Percentiles rank a stretch among this genome's conserved stretches.
phyloP scores from a whole-genome alignment of 92 coral and sea anemone species.

The Phenganax marumi region DNA sequence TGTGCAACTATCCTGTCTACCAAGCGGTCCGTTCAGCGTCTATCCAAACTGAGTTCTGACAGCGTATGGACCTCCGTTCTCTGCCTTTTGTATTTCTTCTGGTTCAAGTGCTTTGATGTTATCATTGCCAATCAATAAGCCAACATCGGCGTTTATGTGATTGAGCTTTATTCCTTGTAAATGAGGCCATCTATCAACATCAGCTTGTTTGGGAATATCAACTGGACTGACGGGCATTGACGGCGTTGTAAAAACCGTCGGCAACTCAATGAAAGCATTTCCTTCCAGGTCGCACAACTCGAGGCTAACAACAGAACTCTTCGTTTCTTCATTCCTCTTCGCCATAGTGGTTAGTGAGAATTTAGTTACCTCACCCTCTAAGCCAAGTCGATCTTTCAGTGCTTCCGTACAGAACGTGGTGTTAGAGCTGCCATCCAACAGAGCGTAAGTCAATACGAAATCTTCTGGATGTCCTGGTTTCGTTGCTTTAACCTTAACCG shows the following conservation, averaged over 20 bases:
- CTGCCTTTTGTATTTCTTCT: constrained; percentile 23
- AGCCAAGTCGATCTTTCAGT: constrained; percentile 10
- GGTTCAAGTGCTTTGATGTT: constrained; percentile 47
- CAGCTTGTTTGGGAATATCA: constrained; percentile 44
- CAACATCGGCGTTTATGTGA: constrained; percentile 35
- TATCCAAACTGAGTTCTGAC: constrained; percentile 41
- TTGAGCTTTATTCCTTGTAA: constrained; percentile 27
- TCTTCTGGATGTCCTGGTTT: neutral
- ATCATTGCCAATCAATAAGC: constrained; percentile 53
- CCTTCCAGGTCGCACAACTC: constrained; percentile 44
- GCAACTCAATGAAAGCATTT: constrained; percentile 38
- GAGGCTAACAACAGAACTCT: constrained; percentile 26
- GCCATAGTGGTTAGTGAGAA: constrained; percentile 18
- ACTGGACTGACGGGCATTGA: constrained; percentile 35
- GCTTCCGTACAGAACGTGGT: constrained; percentile 8
- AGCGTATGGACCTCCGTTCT: constrained; percentile 44
- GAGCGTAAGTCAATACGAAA: neutral
- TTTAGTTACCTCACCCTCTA: neutral
- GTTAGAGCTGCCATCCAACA: constrained; percentile 3
- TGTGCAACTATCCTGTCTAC: constrained; percentile 1
- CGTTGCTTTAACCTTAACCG: constrained; percentile 2
- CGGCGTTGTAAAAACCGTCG: constrained; percentile 34
- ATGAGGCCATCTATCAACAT: constrained; percentile 40
- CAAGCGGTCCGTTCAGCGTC: constrained; percentile 49
- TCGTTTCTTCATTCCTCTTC: neutral